phyloP scores from a whole-genome alignment of 92 coral and sea anemone genomes.

The Epizoanthus rinbou region DNA sequence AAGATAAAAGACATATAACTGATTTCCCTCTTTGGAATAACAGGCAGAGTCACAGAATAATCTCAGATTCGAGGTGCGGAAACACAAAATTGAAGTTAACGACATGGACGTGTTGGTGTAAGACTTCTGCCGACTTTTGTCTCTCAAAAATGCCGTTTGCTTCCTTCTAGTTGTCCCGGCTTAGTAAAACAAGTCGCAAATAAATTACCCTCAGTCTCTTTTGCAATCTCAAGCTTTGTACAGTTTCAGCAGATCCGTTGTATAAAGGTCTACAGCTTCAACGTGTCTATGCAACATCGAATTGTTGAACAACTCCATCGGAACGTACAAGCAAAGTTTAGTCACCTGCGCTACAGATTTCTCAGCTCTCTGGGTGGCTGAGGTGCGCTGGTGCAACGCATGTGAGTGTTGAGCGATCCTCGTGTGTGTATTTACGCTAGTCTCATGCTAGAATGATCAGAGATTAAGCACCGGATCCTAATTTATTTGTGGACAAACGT shows the following conservation, averaged over 20 bases:
- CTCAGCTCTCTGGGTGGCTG: slow-evolving; percentile 1
- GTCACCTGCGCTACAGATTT: background rate
- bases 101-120: too few species aligned
- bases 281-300: background rate
- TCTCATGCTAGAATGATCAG: slow-evolving; percentile 42
- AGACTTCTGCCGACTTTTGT: too few species aligned
- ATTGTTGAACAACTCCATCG: background rate
- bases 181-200: too few species aligned
- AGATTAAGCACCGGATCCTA: slow-evolving; percentile 48
- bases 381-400: slow-evolving; percentile 14
- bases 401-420: slow-evolving; percentile 21
- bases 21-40: background rate
- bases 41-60: background rate
- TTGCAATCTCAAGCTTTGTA: too few species aligned
- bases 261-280: too few species aligned
- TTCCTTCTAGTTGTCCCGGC: too few species aligned
- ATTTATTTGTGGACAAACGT: slow-evolving; percentile 42
- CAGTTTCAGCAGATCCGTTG: too few species aligned
- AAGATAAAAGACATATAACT: background rate
- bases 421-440: slow-evolving; percentile 25
- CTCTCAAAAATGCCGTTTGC: too few species aligned
- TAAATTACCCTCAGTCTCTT: too few species aligned
- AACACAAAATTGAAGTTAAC: too few species aligned
- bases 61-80: background rate
- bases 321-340: background rate